A percentile compares a stretch with the other conserved stretches of the same genome.
Conservation (phyloP, 2,888 invertebrate species). For the Scaptomyza caliginosa region DNA sequence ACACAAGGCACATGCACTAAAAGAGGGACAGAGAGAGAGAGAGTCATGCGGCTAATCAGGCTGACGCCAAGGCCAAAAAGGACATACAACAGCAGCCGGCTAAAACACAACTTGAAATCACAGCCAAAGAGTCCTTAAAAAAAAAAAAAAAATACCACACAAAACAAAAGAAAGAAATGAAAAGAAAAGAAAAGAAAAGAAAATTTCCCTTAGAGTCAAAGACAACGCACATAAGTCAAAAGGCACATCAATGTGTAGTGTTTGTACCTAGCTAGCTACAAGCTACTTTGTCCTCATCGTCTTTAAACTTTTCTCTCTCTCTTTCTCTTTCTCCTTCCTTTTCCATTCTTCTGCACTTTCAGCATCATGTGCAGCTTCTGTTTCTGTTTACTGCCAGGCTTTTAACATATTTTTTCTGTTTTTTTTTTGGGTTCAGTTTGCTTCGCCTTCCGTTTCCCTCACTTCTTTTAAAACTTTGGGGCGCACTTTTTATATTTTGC, state of each 20-base stretch:
- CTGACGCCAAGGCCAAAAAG: slow-evolving; percentile 19
- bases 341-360: background rate
- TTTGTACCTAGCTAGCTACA: background rate
- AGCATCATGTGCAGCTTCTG: slow-evolving; percentile 12
- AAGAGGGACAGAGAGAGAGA: background rate
- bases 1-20: slow-evolving; percentile 6
- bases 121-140: slow-evolving; percentile 25
- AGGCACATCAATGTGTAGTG: slow-evolving; percentile 61
- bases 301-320: too few relatives aligned
- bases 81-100: slow-evolving; percentile 2
- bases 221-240: slow-evolving; percentile 45
- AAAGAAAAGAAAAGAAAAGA: background rate
- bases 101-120: slow-evolving; percentile 17
- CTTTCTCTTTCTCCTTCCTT: background rate
- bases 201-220: slow-evolving; percentile 20
- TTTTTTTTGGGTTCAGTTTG: slow-evolving; percentile 24
- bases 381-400: slow-evolving; percentile 47
- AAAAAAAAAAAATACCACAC: slow-evolving; percentile 20
- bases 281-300: slow-evolving; percentile 5
- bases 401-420: slow-evolving; percentile 51
- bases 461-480: slow-evolving; percentile 26
- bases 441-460: background rate
- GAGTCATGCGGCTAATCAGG: slow-evolving; percentile 39
- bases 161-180: background rate
- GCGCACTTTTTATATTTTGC: slow-evolving; percentile 44